Conservation (phyloP, 2,113 vertebrate species). For the Lophius piscatorius region DNA sequence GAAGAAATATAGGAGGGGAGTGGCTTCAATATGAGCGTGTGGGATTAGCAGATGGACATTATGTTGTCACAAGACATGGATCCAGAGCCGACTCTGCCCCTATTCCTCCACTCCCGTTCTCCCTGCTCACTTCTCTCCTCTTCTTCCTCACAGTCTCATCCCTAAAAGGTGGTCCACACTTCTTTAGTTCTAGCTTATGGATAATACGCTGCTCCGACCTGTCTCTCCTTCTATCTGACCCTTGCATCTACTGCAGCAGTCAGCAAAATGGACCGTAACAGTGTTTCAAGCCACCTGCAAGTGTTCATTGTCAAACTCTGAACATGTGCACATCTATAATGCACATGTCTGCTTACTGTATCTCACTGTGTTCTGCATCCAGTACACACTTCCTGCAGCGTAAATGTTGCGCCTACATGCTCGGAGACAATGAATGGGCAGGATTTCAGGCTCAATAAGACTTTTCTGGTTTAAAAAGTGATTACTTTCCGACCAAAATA, state of each 20-base stretch:
- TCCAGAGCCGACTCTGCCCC: not conserved
- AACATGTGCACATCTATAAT: constrained; percentile 13
- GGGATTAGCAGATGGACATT: constrained; percentile 11
- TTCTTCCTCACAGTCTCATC: constrained; percentile 38
- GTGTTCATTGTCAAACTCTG: constrained; percentile 4
- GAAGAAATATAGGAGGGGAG: not conserved
- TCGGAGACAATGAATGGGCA: not conserved
- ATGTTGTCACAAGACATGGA: constrained; percentile 30
- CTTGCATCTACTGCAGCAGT: constrained; percentile 14
- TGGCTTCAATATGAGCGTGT: not conserved
- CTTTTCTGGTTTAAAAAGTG: too few species aligned
- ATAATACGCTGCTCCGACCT: constrained; percentile 3
- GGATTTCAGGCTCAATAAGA: too few species aligned
- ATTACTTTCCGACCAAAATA: too few species aligned
- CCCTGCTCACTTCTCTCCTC: constrained; percentile 17
- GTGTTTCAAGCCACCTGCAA: constrained; percentile 13
- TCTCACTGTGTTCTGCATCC: not conserved
- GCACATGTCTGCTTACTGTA: constrained; percentile 6
- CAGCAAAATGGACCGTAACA: constrained; percentile 36
- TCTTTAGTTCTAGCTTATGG: constrained; percentile 13
- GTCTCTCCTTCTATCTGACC: constrained; percentile 19
- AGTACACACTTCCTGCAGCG: not conserved
- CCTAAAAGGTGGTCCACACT: constrained; percentile 23
- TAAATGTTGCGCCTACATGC: not conserved
- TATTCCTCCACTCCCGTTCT: constrained; percentile 13